phyloP scores from a whole-genome alignment of 2,888 invertebrate genomes.

The Acanthacorydalis orientalis region DNA sequence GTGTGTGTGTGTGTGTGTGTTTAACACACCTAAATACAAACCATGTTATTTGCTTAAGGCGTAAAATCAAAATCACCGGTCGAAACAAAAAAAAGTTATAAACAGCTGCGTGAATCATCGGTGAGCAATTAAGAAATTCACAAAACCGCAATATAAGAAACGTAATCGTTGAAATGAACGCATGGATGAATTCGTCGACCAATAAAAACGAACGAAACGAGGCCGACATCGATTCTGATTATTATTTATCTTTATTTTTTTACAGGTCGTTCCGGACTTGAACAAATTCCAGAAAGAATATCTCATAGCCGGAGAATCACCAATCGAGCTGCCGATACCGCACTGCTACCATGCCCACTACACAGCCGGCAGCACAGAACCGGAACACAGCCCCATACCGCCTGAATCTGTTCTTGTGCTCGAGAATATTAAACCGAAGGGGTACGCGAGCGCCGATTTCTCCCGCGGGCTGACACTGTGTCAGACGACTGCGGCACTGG shows the following conservation, averaged over 20 bases:
- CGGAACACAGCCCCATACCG: slow-evolving; percentile 25
- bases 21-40: no score
- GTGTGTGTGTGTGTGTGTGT: no score
- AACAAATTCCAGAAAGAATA: slow-evolving; percentile 38
- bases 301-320: slow-evolving; percentile 21
- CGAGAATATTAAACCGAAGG: slow-evolving; percentile 51
- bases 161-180: not conserved
- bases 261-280: slow-evolving; percentile 52
- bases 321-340: slow-evolving; percentile 46
- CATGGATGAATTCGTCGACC: not conserved
- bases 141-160: not conserved
- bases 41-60: no score
- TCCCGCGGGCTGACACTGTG: slow-evolving; percentile 45
- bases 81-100: no score
- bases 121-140: not conserved
- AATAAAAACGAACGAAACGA: not conserved
- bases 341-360: slow-evolving; percentile 51
- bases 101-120: no score
- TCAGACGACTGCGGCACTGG: slow-evolving; percentile 51
- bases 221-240: not conserved
- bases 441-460: slow-evolving; percentile 49
- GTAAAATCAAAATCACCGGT: no score
- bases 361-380: slow-evolving; percentile 27
- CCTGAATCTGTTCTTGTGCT: slow-evolving; percentile 55
- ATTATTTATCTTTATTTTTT: slow-evolving; percentile 8